Percentiles rank a stretch among this genome's conserved stretches.
phyloP scores from a whole-genome alignment of 2,113 vertebrate species.

The Hirundichthys speculiger region DNA sequence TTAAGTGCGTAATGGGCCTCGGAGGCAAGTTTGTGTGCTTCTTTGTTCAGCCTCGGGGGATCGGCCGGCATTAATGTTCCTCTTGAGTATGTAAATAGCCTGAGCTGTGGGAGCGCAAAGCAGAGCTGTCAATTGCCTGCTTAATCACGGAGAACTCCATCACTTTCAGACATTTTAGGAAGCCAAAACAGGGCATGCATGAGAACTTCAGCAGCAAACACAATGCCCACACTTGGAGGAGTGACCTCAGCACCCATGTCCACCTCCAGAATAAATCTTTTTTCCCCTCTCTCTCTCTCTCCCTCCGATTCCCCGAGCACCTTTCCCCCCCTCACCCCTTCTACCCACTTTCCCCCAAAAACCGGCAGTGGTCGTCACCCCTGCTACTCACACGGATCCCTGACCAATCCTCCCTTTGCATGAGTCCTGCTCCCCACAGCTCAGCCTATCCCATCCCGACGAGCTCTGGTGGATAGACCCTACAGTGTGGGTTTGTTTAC shows the following conservation, averaged over 20 bases:
- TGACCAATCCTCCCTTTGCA: conserved; percentile 50
- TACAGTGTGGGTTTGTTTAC: conserved; percentile 76
- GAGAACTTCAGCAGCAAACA: conserved; percentile 68
- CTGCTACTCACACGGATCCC: conserved; percentile 26
- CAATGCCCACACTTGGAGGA: conserved; percentile 70
- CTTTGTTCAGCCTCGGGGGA: conserved; percentile 73
- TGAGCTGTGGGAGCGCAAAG: conserved; percentile 78
- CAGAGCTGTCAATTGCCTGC: conserved; percentile 74
- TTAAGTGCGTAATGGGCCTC: conserved; percentile 74
- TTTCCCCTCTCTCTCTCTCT: conserved; percentile 4
- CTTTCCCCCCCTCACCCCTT: conserved; percentile 36
- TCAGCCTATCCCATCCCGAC: conserved; percentile 55
- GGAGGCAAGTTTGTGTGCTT: conserved; percentile 75
- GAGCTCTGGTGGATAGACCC: conserved; percentile 57
- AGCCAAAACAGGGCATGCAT: conserved; percentile 70
- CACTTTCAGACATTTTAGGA: conserved; percentile 71
- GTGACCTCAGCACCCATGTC: conserved; percentile 64
- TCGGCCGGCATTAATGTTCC: conserved; percentile 75
- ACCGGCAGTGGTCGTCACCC: conserved; percentile 30
- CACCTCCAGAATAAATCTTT: conserved; percentile 62
- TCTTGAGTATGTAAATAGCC: conserved; percentile 78
- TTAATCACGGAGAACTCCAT: conserved; percentile 76
- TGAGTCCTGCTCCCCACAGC: conserved; percentile 55
- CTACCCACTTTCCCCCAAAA: conserved; percentile 14
- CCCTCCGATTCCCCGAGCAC: conserved; percentile 14